Base-by-base conservation (phyloP, 2,113 vertebrate species). In the Pedetes capensis region DNA sequence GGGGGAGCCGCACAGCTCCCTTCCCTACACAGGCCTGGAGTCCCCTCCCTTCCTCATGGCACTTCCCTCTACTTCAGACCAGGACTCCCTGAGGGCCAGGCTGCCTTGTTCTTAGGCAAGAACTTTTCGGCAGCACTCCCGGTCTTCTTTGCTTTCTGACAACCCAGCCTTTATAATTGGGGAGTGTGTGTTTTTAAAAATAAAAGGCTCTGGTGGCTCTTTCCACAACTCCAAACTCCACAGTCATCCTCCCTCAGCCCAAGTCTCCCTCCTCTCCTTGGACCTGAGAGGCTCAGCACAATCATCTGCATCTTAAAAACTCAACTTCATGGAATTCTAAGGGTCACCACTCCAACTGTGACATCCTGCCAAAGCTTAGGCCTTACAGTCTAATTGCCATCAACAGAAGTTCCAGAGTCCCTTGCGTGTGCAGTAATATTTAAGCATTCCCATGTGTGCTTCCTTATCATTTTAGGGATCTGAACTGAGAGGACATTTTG, bases 121-220 rank as follows among this genome's bases (percentile, higher is more conserved):
- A 74, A 90, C 27, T 79, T 69, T 55, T 57, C 59, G 84, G 47
- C 37, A 78, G 87, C 39, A 86, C 94, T 88, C 78, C 23, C 37
- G 57, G 95, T 89, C 89, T 95, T 57, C 84, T 32, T 85, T 71
- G 78, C 2, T 4, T 68, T 32, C 44, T 74, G 51, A 79, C 69
- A 44, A 84, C 72, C 64, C 71, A 57, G 76, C 61, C 89, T 96
- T 96, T 87, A 92, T 51, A 96, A 92, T 64, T 5, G 5, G 37
- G 66, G 76, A 89, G 59, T 20, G 84, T 42, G 44, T 51, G 66
- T 86, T 95, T 95, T 97, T 71, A 88, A 92, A 92, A 96, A 91
- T 69, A 90, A 83, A 95, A 93, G 82, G 53, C 39, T 4, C 34
- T 20, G 25, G 69, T 51, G 61, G 39, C 22, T 37, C 85, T 47